Conservation (phyloP, 1,140 invertebrate genomes). For the Trichonephila inaurata region DNA sequence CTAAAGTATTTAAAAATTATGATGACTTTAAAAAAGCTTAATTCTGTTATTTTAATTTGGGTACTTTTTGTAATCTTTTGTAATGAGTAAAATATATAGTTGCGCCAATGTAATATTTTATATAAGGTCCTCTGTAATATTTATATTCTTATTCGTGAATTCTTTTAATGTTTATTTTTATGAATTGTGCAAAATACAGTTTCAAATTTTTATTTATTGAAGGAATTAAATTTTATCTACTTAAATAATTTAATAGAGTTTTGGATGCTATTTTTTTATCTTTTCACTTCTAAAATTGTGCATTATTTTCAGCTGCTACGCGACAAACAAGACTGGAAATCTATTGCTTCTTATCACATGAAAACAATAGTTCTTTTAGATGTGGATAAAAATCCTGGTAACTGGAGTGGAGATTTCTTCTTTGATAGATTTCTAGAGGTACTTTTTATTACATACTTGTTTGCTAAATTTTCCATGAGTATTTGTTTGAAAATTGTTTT, state of each 20-base stretch:
- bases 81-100: too few relatives aligned
- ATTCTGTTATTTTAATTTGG: too few relatives aligned
- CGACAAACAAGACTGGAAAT: constrained; percentile 51
- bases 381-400: not conserved
- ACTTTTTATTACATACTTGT: not conserved
- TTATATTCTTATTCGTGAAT: not conserved
- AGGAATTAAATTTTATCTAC: not conserved
- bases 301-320: constrained; percentile 25
- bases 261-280: not conserved
- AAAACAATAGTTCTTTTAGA: constrained; percentile 56
- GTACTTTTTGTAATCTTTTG: too few relatives aligned
- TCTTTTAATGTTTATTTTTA: not conserved
- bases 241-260: not conserved
- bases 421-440: constrained; percentile 38
- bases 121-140: not conserved
- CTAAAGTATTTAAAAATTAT: too few relatives aligned
- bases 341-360: constrained; percentile 56
- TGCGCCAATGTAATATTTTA: too few relatives aligned
- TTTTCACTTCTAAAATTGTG: not conserved
- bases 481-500: too few relatives aligned
- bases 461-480: too few relatives aligned
- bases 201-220: not conserved
- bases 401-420: not conserved
- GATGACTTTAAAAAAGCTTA: too few relatives aligned
- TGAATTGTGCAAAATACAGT: not conserved